Evolutionary conservation across 2,113 vertebrate species (phyloP).

Genomic region (Enhydra lutris): DNA sequence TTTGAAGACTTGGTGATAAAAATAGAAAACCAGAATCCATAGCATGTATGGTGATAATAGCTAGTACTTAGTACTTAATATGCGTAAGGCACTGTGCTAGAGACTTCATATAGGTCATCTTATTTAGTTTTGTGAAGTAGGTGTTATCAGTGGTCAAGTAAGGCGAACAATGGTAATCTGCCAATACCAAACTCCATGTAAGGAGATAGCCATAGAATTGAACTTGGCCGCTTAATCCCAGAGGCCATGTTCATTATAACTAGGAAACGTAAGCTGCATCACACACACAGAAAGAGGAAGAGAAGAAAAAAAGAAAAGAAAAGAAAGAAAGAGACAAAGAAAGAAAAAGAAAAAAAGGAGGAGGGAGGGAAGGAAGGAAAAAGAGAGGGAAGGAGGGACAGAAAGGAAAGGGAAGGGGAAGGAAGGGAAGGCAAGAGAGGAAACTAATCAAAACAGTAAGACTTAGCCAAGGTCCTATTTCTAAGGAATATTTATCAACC

Average conservation of each 20-base stretch:
- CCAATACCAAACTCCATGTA: not conserved
- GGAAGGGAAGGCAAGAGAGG: not conserved
- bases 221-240: not conserved
- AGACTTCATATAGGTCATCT: not conserved
- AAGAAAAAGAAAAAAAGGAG: not conserved
- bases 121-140: not conserved
- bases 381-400: fast-evolving
- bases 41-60: not conserved
- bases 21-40: not conserved
- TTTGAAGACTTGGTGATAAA: not conserved
- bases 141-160: not conserved
- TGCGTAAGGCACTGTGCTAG: not conserved
- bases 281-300: not conserved
- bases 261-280: not conserved
- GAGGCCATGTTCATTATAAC: not conserved
- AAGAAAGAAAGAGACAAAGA: too few relatives aligned
- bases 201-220: not conserved
- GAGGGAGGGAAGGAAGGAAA: not conserved
- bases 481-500: not conserved
- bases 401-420: not conserved
- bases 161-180: not conserved
- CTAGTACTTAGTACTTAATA: not conserved
- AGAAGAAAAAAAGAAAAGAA: not conserved
- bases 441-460: not conserved
- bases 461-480: not conserved